These are phyloP conservation scores for Platyscelio sp. DNA, from an alignment of 2,888 invertebrate genomes.

Conservation along the genomic window DNA sequence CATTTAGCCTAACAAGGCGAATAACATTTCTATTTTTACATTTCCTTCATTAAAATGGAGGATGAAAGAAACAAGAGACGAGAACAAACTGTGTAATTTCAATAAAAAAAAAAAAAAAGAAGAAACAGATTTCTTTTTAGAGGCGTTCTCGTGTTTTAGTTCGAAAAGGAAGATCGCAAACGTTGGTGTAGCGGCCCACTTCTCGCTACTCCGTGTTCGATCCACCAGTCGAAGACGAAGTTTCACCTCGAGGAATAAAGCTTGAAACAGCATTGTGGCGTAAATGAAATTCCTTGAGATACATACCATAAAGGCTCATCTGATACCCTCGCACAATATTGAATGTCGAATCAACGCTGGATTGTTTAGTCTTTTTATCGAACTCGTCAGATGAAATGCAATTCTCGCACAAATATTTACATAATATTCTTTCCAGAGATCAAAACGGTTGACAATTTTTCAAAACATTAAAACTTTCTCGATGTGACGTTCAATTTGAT, in stretches of 20 bases:
- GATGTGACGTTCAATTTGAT: too few relatives aligned
- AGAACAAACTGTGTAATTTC: too few relatives aligned
- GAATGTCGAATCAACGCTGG: constrained; percentile 41
- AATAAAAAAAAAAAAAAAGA: too few relatives aligned
- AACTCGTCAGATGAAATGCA: not conserved
- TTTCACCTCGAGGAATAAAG: constrained; percentile 38
- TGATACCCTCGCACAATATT: constrained; percentile 31
- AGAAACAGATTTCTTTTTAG: constrained; percentile 31
- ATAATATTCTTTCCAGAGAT: not conserved
- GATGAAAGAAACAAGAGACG: too few relatives aligned
- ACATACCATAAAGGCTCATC: constrained; percentile 41
- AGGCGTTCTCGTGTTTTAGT: constrained; percentile 22
- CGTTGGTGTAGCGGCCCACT: not conserved
- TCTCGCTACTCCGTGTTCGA: not conserved
- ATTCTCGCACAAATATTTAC: not conserved
- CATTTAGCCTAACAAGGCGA: too few relatives aligned
- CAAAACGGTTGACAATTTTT: too few relatives aligned
- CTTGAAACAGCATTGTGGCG: constrained; percentile 48
- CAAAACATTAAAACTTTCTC: too few relatives aligned
- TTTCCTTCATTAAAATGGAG: too few relatives aligned
- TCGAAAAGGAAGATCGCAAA: constrained; percentile 34
- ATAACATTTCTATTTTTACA: too few relatives aligned
- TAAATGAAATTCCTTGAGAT: constrained; percentile 55
- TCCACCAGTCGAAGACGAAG: constrained; percentile 23
- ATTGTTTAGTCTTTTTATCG: constrained; percentile 25